Conservation (phyloP, 1,140 invertebrate genomes). For the Armadillidium nasatum region DNA sequence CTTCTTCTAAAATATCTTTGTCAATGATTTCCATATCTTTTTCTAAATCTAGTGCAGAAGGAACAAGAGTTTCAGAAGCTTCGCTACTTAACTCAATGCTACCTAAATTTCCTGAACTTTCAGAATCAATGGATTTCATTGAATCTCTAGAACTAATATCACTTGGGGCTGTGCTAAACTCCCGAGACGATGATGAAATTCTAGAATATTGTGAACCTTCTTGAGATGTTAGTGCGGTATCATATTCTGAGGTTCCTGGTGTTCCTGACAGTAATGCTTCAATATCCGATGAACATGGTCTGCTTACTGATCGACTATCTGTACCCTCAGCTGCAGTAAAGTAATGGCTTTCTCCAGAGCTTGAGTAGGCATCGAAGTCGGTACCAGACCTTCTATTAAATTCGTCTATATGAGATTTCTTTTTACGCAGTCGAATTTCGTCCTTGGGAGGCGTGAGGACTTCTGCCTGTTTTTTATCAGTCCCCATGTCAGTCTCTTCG, state of each 20-base stretch:
- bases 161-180: conserved; percentile 76
- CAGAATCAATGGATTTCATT: conserved; percentile 80
- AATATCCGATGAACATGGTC: conserved; percentile 81
- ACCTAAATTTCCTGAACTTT: conserved; percentile 78
- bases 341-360: conserved; percentile 83
- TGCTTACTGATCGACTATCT: conserved; percentile 60
- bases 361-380: conserved; percentile 65
- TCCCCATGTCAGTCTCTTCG: conserved; percentile 36
- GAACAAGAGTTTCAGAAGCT: conserved; percentile 80
- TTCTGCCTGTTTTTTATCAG: conserved; percentile 35
- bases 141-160: conserved; percentile 79
- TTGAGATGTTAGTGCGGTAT: conserved; percentile 74
- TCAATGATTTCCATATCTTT: conserved; percentile 53
- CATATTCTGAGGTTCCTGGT: conserved; percentile 72
- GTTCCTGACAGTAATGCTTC: conserved; percentile 58
- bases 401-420: conserved; percentile 39
- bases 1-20: conserved; percentile 49
- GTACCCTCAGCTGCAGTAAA: conserved; percentile 78
- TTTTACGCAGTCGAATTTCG: conserved; percentile 35
- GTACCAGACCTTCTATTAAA: conserved; percentile 47
- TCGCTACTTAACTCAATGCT: conserved; percentile 75
- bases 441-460: conserved; percentile 15
- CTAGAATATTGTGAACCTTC: conserved; percentile 64
- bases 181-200: conserved; percentile 61
- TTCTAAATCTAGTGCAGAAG: conserved; percentile 60